These are phyloP conservation scores for Rhingia campestris DNA, from an alignment of 2,888 invertebrate species.

Conservation along the genomic window DNA sequence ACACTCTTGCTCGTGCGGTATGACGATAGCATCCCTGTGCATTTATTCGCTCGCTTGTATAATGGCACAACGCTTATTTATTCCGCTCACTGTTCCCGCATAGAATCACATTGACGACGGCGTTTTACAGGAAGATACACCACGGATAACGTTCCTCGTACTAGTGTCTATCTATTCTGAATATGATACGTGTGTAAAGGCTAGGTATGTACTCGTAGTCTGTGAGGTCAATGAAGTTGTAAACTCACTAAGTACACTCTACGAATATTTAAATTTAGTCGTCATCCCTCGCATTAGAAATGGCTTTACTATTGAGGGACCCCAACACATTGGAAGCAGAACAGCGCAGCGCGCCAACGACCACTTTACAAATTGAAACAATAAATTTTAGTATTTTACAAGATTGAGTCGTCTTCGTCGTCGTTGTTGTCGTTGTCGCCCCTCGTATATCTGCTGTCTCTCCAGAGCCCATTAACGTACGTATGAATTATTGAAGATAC, in stretches of 20 bases:
- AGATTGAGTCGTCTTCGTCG: constrained; percentile 22
- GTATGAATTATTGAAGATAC: constrained; percentile 57
- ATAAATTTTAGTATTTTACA: constrained; percentile 61
- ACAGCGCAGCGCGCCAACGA: constrained; percentile 2
- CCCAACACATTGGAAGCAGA: background rate
- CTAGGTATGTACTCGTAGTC: constrained; percentile 22
- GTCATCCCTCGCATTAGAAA: background rate
- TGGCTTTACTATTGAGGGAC: background rate
- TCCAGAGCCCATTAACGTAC: constrained; percentile 24
- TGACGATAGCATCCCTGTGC: constrained; percentile 34
- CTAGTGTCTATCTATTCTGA: background rate
- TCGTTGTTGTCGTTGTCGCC: background rate
- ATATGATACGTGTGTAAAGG: constrained; percentile 25
- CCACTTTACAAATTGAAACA: constrained; percentile 67
- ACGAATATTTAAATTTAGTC: constrained; percentile 58
- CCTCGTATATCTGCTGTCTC: background rate
- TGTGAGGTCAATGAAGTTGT: constrained; percentile 67
- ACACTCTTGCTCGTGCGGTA: background rate
- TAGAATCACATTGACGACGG: constrained; percentile 3
- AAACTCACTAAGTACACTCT: constrained; percentile 57
- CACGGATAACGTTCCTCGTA: background rate
- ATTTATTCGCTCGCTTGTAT: constrained; percentile 10
- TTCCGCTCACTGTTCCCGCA: constrained; percentile 47
- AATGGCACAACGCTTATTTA: constrained; percentile 39
- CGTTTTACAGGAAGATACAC: constrained; percentile 29